Percentiles rank a stretch among this genome's conserved stretches.
Evolutionary conservation across 1,140 invertebrate species (phyloP).

Genomic region (Drosophila simulans): DNA sequence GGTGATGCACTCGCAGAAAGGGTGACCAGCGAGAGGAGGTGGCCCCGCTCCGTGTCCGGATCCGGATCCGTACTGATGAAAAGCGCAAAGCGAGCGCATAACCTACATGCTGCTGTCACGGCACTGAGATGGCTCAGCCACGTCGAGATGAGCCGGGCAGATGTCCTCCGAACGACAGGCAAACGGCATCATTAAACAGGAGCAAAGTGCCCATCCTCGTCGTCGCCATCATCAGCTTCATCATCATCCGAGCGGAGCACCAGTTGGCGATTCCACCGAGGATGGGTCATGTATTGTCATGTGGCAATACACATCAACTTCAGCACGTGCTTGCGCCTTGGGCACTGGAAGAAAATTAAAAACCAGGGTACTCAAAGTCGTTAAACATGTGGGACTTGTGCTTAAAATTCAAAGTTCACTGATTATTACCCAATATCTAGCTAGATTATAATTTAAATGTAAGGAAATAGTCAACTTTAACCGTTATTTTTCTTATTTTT

Average conservation of each 20-base stretch:
- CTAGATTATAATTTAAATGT: too few species aligned
- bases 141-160: constrained; percentile 42
- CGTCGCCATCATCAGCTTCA: constrained; percentile 57
- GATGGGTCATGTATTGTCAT: constrained; percentile 29
- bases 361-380: background rate
- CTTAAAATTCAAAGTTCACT: too few species aligned
- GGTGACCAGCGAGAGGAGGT: constrained; percentile 40
- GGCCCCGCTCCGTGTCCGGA: constrained; percentile 3
- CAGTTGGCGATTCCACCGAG: constrained; percentile 39
- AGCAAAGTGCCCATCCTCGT: constrained; percentile 71
- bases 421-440: too few species aligned
- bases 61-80: constrained; percentile 56
- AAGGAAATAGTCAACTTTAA: too few species aligned
- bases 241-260: constrained; percentile 32
- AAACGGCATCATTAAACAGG: constrained; percentile 81
- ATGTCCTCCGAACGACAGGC: constrained; percentile 54
- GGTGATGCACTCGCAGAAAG: constrained; percentile 5
- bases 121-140: constrained; percentile 22
- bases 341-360: constrained; percentile 46
- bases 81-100: constrained; percentile 61
- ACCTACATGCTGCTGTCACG: constrained; percentile 69
- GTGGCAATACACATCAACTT: constrained; percentile 64
- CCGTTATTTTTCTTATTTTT: too few species aligned
- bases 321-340: constrained; percentile 58
- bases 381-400: background rate